Evolutionary conservation across 64 coral and sea anemone genomes (phyloP).

Genomic region (Trachythela sp.): DNA sequence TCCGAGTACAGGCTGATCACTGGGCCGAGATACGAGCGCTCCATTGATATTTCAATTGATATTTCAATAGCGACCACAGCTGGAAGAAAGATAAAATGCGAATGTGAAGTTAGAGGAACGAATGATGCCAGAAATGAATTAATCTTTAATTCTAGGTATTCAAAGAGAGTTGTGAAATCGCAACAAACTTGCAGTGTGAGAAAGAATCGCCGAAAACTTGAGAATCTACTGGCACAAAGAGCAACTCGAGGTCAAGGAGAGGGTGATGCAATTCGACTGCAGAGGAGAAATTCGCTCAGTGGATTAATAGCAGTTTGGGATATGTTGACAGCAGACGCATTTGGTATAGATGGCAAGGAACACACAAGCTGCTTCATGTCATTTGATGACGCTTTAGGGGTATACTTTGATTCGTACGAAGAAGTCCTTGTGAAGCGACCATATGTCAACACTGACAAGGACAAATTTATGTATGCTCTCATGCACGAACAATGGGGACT

Average conservation of each 20-base stretch:
- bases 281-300: too few relatives aligned
- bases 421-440: background rate
- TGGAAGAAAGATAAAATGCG: background rate
- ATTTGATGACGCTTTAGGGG: constrained; percentile 21
- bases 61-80: constrained; percentile 1
- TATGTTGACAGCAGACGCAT: too few relatives aligned
- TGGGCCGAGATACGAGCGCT: background rate
- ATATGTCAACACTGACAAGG: constrained; percentile 27
- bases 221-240: too few relatives aligned
- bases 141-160: too few relatives aligned
- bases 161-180: too few relatives aligned
- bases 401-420: constrained; percentile 30
- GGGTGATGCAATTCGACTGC: too few relatives aligned
- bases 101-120: background rate
- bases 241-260: too few relatives aligned
- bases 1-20: background rate
- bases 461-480: constrained; percentile 28
- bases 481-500: constrained; percentile 25
- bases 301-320: too few relatives aligned
- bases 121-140: background rate
- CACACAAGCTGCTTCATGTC: constrained; percentile 19
- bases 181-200: too few relatives aligned
- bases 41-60: background rate
- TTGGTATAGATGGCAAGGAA: constrained; percentile 8
- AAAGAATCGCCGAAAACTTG: too few relatives aligned